These are phyloP conservation scores for Crotophaga sulcirostris DNA, from an alignment of 2,113 vertebrate genomes.

Conservation along the genomic window DNA sequence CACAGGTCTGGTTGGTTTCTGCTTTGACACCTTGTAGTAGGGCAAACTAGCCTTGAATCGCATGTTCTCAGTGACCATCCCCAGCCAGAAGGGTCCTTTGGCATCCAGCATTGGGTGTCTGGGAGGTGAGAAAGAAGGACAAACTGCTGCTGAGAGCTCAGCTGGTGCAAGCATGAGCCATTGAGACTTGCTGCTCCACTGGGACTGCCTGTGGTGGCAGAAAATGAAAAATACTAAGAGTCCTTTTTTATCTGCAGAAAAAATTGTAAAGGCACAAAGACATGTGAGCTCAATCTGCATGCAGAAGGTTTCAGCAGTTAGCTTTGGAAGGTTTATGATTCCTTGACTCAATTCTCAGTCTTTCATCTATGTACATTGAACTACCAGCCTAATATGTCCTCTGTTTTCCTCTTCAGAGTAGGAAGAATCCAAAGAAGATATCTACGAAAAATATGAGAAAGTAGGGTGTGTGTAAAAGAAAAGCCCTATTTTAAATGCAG, in stretches of 20 bases:
- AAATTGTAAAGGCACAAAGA: not conserved
- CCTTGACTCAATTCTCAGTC: not conserved
- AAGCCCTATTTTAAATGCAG: not conserved
- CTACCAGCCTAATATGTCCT: not conserved
- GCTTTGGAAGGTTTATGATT: not conserved
- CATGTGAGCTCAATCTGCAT: not conserved
- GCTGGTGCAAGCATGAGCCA: accelerated
- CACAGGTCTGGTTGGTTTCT: not conserved
- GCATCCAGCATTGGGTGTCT: accelerated
- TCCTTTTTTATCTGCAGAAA: not conserved
- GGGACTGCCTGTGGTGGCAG: not conserved
- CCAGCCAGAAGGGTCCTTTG: not conserved
- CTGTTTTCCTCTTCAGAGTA: not conserved
- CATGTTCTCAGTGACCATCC: not conserved
- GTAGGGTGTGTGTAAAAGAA: not conserved
- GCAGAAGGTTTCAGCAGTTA: not conserved
- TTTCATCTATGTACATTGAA: not conserved
- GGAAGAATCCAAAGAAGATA: not conserved
- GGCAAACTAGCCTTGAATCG: not conserved
- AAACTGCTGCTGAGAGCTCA: not conserved
- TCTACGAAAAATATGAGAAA: not conserved
- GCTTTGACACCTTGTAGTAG: not conserved
- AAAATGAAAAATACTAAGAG: not conserved
- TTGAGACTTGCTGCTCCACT: not conserved
- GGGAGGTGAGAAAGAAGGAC: not conserved